Conservation (phyloP, 2,797 vertebrate genomes). For the Tokudaia muenninki region DNA sequence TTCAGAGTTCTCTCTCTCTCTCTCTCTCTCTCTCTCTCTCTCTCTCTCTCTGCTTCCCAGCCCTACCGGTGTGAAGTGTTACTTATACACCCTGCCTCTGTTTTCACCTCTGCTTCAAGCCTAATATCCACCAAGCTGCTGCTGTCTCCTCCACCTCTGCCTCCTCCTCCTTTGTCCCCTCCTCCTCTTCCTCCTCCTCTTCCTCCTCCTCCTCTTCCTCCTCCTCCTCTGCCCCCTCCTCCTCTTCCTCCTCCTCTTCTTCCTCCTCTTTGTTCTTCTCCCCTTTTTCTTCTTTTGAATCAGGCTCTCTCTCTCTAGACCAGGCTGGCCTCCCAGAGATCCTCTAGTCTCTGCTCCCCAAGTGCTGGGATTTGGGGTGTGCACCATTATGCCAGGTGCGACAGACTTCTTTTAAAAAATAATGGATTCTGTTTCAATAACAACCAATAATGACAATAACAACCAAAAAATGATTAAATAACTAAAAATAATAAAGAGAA, state of each 20-base stretch:
- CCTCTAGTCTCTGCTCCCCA: background rate
- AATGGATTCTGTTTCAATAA: background rate
- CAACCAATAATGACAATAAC: background rate
- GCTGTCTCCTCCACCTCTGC: background rate
- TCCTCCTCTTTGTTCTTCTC: too few relatives aligned
- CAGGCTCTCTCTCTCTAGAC: background rate
- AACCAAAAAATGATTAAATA: too few relatives aligned
- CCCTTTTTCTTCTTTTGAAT: background rate
- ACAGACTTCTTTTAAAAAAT: background rate
- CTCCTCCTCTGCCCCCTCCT: too few relatives aligned
- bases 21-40: background rate
- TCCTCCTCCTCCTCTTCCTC: too few relatives aligned
- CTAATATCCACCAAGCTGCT: background rate
- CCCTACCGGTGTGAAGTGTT: background rate
- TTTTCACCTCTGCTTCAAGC: background rate
- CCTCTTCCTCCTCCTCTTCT: too few relatives aligned
- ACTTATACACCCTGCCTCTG: background rate
- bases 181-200: background rate
- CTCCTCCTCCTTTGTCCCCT: background rate
- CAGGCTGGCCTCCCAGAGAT: background rate
- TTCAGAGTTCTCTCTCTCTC: background rate
- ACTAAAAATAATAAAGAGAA: slow-evolving; percentile 13
- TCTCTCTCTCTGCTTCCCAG: background rate
- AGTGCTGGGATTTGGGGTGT: background rate
- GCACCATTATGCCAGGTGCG: background rate